Base-by-base conservation (phyloP, 1,140 invertebrate genomes). In the Radopholus similis region DNA sequence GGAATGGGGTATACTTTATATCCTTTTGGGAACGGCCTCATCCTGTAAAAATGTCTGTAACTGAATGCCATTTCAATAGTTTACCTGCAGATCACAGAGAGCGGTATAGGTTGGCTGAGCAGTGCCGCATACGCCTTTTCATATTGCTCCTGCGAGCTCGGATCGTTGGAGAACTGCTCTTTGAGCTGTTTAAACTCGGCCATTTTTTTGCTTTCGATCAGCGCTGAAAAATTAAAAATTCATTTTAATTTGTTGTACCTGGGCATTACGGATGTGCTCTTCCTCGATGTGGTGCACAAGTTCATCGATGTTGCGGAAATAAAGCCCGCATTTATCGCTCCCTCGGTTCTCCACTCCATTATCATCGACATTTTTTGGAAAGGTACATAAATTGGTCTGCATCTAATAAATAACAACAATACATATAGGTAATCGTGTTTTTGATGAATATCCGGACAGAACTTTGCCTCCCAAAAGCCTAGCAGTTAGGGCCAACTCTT, bases 241-340 rank as follows among this genome's bases (percentile, higher is more conserved):
- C 28, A 4, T 9, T 15, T 62, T 38, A 65, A 65, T 6, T 32
- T 21, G 44, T 8, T 38, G 37, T 18, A 64, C 35, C 28, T 32
- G n/a, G n/a, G n/a, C 32, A 21, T 44, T 37, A 65, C 64, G 59
- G 9, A 65, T 37, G 38, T 65, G 64, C 6, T 65, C 64, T 38
- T 58, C 55, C n/a, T 65, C 64, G 6, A 65, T 44, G 34, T 65
- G 64, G 28, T 65, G 55, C 38, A 65, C 63, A 15, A 65, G 26
- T 60, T 65, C 64, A 49, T 38, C 21, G 13, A 63, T 21, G 38
- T 63, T 63, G 35, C 38, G 49, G 26, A 34, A 63, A 18, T 40
- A 30, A 18, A 63, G 40, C 2, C 60, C 60, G 38, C 60, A 63
- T 26, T 47, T 47, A 26, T 63, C 60, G 35, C 35, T 30, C 18